Evolutionary conservation across 2,113 vertebrate species (phyloP).

Genomic region (Gobiocypris rarus): DNA sequence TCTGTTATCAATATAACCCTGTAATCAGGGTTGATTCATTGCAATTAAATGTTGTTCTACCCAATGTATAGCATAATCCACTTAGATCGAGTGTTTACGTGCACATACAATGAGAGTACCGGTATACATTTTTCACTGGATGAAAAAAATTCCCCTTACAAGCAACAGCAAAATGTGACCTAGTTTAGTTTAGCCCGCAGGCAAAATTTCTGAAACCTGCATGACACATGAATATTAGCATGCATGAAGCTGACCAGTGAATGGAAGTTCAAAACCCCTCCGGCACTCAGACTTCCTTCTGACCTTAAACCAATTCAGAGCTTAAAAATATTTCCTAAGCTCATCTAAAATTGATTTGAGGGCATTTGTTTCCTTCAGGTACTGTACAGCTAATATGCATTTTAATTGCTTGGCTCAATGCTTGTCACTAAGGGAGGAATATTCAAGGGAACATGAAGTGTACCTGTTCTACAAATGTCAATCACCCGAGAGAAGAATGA

Average conservation of each 20-base stretch:
- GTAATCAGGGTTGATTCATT: not conserved
- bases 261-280: constrained; percentile 1
- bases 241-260: constrained; percentile 9
- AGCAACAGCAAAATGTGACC: constrained; percentile 24
- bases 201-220: constrained; percentile 37
- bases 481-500: not conserved
- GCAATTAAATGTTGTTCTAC: not conserved
- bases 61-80: not conserved
- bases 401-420: constrained; percentile 39
- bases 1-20: not conserved
- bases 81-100: not conserved
- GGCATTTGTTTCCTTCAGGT: constrained; percentile 34
- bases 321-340: constrained; percentile 14
- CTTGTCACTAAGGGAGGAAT: constrained; percentile 26
- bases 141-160: constrained; percentile 20
- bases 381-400: constrained; percentile 34
- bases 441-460: constrained; percentile 12
- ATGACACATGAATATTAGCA: constrained; percentile 33
- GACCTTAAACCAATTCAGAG: constrained; percentile 21
- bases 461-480: not conserved
- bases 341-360: not conserved
- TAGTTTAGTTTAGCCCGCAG: not conserved
- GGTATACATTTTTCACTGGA: not conserved
- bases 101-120: not conserved
- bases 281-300: constrained; percentile 5